These are phyloP conservation scores for Melanchra persicariae DNA, from an alignment of 2,888 invertebrate species.

Conservation along the genomic window DNA sequence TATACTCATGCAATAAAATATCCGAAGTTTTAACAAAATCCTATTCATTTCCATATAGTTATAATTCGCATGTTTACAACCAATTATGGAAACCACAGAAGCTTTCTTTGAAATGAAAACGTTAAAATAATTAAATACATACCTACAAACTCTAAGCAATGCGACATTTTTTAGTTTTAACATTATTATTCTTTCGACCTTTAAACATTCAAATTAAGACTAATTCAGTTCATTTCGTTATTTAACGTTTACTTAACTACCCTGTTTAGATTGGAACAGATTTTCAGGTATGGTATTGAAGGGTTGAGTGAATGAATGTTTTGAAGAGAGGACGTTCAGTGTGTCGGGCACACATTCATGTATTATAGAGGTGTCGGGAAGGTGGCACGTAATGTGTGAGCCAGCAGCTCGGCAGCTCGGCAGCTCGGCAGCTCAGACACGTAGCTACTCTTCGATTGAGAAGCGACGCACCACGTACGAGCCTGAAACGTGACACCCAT, in stretches of 20 bases:
- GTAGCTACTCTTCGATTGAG: constrained; percentile 71
- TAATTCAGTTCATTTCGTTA: constrained; percentile 37
- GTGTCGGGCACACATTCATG: constrained; percentile 26
- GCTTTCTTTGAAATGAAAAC: constrained; percentile 64
- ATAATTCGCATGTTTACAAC: constrained; percentile 61
- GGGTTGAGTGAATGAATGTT: constrained; percentile 51
- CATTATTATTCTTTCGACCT: constrained; percentile 37
- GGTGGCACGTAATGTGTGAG: constrained; percentile 41
- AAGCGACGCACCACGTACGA: constrained; percentile 75
- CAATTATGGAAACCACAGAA: constrained; percentile 58
- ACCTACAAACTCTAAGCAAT: constrained; percentile 49
- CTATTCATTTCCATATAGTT: constrained; percentile 56
- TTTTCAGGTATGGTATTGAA: constrained; percentile 22
- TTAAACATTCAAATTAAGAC: constrained; percentile 26
- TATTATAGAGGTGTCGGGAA: constrained; percentile 25
- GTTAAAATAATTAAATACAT: constrained; percentile 62
- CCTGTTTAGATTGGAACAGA: constrained; percentile 21
- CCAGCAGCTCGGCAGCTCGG: constrained; percentile 21
- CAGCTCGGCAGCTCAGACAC: constrained; percentile 59
- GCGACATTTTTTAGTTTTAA: constrained; percentile 48
- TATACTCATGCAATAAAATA: constrained; percentile 29
- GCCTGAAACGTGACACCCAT: constrained; percentile 76
- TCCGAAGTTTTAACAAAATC: constrained; percentile 42
- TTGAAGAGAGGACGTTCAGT: constrained; percentile 37
- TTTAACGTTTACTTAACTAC: constrained; percentile 24